Evolutionary conservation across 2,797 vertebrate genomes (phyloP), one percentile per base, ranked within the genome.

Genomic region (Adelosebastes latens): DNA sequence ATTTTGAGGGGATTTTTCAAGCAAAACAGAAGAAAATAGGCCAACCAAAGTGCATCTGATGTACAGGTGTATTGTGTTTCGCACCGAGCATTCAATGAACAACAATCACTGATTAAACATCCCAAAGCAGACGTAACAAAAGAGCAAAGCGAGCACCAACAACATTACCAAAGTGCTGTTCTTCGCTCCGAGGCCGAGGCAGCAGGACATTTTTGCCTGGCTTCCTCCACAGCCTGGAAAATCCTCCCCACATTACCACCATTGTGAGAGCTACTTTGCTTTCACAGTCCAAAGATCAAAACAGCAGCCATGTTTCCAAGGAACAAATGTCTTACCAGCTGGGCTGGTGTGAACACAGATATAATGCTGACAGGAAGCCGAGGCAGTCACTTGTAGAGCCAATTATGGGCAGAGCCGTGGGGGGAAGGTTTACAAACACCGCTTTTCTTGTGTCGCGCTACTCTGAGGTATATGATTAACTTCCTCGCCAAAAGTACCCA

Each of bases 231-330:
- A 88, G 91, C 79, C 83, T 86, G 88, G 85, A 90, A 94, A 95
- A 92, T 93, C 92, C 92, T 91, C 91, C 84, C 88, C 90, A 93
- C 93, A 95, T 92, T 90, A 90, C 90, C 34, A 79, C 90, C 87
- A 95, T 95, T 95, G 94, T 93, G 90, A 87, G 86, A 90, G 83
- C 90, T 88, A 87, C 94, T 94, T 93, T 91, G 85, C 92, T 95
- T 96, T 96, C 95, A 96, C 95, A 95, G 94, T 95, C 95, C 91
- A 93, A 91, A 92, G 96, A 97, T 96, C 96, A 96, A 96, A 97
- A 92, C 93, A 93, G 89, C 93, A 82, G 94, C 94, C 91, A 95
- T 91, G 93, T 95, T 93, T 93, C 93, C 90, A 93, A 87, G 82
- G 91, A 97, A 95, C 94, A 95, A 96, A 96, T 73, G 85, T 92